phyloP scores from a whole-genome alignment of 35 echinoderm and acorn worm species.

The Ophiothrix spiculata region DNA sequence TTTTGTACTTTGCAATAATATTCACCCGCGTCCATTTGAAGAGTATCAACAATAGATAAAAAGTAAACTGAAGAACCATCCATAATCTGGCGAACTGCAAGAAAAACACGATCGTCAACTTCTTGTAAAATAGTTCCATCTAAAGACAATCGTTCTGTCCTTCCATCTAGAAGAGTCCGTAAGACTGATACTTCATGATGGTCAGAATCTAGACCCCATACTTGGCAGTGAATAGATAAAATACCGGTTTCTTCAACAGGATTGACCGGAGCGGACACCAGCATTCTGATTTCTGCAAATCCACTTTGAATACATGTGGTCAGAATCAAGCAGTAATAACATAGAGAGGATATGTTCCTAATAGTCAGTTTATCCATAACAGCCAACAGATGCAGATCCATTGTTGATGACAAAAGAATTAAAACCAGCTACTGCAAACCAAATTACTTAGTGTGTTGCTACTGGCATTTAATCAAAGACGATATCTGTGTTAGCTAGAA shows the following conservation, averaged over 20 bases:
- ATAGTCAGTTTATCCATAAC: too few species aligned
- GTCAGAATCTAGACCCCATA: not conserved
- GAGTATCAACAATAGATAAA: not conserved
- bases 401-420: too few species aligned
- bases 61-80: not conserved
- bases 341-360: too few species aligned
- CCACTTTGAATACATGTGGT: not conserved
- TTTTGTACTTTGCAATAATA: not conserved
- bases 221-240: not conserved
- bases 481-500: too few species aligned
- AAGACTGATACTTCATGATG: not conserved
- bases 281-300: not conserved
- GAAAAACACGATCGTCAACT: not conserved
- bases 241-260: not conserved
- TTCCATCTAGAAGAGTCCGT: conserved; percentile 5
- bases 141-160: not conserved
- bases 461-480: too few species aligned
- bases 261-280: not conserved
- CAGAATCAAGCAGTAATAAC: not conserved
- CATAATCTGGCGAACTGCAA: not conserved
- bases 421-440: too few species aligned
- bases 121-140: not conserved
- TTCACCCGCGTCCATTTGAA: not conserved
- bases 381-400: too few species aligned
- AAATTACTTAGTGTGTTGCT: too few species aligned